A percentile compares a stretch with the other conserved stretches of the same genome.
phyloP scores from a whole-genome alignment of 2,113 vertebrate genomes.

The Menura novaehollandiae region DNA sequence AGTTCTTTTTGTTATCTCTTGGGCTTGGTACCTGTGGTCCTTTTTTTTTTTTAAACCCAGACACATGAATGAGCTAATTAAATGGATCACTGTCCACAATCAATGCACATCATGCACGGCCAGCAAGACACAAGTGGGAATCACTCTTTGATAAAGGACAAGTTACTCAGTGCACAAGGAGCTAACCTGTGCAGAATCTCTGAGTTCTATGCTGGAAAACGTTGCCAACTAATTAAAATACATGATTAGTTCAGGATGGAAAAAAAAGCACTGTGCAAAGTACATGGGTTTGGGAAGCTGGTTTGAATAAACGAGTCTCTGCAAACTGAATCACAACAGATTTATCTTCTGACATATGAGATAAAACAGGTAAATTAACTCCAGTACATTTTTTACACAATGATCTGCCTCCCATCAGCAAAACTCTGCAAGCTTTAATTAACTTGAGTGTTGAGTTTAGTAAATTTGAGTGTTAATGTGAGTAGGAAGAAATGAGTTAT shows the following conservation, averaged over 20 bases:
- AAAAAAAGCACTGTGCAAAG: not conserved
- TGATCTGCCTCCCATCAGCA: not conserved
- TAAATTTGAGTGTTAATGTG: not conserved
- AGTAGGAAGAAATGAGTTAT: not conserved
- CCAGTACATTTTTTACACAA: not conserved
- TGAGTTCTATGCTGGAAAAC: not conserved
- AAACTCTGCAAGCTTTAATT: not conserved
- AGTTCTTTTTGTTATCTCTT: not conserved
- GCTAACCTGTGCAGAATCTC: not conserved
- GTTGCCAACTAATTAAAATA: not conserved
- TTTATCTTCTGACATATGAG: not conserved
- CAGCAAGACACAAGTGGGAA: not conserved
- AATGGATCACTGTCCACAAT: not conserved
- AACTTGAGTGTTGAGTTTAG: not conserved
- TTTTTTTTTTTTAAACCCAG: not conserved
- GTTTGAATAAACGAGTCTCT: not conserved
- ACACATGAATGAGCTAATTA: not conserved
- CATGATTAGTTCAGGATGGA: not conserved
- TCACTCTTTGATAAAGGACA: not conserved
- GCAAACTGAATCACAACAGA: not conserved
- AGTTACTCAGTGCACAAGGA: not conserved
- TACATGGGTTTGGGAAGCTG: not conserved
- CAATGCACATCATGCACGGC: not conserved
- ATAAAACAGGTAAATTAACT: not conserved
- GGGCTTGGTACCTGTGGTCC: not conserved